Evolutionary conservation across 2,888 invertebrate species (phyloP).

Genomic region (Tenodera sinensis): DNA sequence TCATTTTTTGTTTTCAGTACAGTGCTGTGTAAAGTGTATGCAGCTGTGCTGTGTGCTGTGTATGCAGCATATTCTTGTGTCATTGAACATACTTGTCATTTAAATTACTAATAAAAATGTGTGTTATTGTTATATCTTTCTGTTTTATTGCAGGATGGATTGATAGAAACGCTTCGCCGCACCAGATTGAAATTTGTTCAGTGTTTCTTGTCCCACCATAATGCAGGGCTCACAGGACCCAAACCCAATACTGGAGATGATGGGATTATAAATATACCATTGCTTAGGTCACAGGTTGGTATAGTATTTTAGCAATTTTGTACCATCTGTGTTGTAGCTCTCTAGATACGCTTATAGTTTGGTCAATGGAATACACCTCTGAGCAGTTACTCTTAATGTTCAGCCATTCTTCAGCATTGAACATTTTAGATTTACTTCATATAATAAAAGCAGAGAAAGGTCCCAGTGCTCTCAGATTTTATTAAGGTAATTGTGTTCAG

Average conservation of each 20-base stretch:
- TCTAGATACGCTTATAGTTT: not conserved
- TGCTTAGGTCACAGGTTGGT: slow-evolving; percentile 77
- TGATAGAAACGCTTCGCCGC: slow-evolving; percentile 84
- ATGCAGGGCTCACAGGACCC: slow-evolving; percentile 62
- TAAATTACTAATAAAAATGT: not conserved
- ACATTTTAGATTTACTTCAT: no score
- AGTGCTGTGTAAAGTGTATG: no score
- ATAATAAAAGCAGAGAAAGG: not conserved
- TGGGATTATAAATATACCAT: slow-evolving; percentile 70
- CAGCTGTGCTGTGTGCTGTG: no score
- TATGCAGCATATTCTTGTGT: no score
- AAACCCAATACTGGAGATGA: slow-evolving; percentile 12
- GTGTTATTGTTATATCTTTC: not conserved
- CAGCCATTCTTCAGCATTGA: no score
- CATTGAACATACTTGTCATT: not conserved
- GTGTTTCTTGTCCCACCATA: slow-evolving; percentile 76
- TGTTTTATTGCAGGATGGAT: slow-evolving; percentile 65
- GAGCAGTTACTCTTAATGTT: not conserved
- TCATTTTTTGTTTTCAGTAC: no score
- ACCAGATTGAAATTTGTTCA: slow-evolving; percentile 87
- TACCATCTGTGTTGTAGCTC: not conserved
- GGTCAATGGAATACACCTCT: not conserved
- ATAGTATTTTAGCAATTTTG: not conserved
- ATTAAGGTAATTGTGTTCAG: no score
- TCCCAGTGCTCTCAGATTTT: not conserved